phyloP scores from a whole-genome alignment of 2,888 invertebrate genomes.

The Omphaloscelis lunosa region DNA sequence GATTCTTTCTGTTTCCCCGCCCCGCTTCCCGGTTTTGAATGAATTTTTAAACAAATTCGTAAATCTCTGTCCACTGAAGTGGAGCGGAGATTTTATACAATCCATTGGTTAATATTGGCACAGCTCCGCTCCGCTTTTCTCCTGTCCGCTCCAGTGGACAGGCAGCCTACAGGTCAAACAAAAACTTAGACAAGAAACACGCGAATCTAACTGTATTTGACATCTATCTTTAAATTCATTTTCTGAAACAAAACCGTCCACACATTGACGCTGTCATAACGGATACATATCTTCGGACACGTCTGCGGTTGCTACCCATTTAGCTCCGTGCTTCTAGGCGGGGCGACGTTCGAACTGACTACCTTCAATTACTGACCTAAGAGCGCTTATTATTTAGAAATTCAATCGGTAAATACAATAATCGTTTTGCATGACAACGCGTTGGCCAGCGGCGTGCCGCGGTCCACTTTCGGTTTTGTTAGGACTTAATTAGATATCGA shows the following conservation, averaged over 20 bases:
- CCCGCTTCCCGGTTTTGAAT: too few relatives aligned
- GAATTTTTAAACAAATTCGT: too few relatives aligned
- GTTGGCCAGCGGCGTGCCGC: conserved; percentile 67
- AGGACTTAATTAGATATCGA: conserved; percentile 56
- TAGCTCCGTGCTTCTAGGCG: conserved; percentile 68
- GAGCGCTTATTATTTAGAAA: conserved; percentile 87
- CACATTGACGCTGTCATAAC: conserved; percentile 17
- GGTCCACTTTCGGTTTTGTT: conserved; percentile 71
- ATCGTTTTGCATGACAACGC: conserved; percentile 83
- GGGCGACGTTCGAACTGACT: conserved; percentile 77
- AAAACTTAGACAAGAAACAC: conserved; percentile 3
- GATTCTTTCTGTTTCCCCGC: too few relatives aligned
- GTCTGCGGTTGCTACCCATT: conserved; percentile 48
- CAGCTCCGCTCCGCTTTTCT: too few relatives aligned
- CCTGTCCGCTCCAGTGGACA: too few relatives aligned
- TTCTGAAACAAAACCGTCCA: background rate
- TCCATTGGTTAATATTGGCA: too few relatives aligned
- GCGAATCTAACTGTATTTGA: conserved; percentile 16
- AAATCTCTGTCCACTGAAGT: too few relatives aligned
- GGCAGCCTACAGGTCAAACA: too few relatives aligned
- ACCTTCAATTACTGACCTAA: conserved; percentile 84
- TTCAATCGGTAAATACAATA: conserved; percentile 84
- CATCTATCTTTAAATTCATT: conserved; percentile 7
- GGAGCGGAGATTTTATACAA: too few relatives aligned
- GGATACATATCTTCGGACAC: conserved; percentile 67